Evolutionary conservation across 2,113 vertebrate species (phyloP).

Genomic region (Cryptomyrus ogoouensis): DNA sequence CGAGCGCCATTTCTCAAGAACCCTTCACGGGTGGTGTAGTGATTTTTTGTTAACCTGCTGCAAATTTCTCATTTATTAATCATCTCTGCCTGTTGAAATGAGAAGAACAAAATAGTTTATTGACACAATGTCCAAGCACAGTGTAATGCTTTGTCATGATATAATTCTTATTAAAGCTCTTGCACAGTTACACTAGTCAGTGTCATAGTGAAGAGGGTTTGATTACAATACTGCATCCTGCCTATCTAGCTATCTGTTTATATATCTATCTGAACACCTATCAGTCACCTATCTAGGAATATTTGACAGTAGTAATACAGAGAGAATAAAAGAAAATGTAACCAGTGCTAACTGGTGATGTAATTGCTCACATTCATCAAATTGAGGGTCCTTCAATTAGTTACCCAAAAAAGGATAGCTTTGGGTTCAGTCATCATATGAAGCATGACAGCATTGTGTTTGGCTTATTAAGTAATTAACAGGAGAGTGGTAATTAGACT

Average conservation of each 20-base stretch:
- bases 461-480: conserved; percentile 22
- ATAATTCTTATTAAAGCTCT: not conserved
- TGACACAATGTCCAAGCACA: not conserved
- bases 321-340: not conserved
- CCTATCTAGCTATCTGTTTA: not conserved
- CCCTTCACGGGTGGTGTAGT: not conserved
- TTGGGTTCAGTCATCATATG: conserved; percentile 9
- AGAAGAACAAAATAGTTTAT: not conserved
- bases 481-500: conserved; percentile 25
- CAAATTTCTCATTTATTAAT: not conserved
- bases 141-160: not conserved
- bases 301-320: not conserved
- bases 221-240: not conserved
- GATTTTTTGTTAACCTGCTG: not conserved
- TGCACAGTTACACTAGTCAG: not conserved
- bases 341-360: not conserved
- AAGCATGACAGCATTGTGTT: conserved; percentile 9
- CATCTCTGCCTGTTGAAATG: not conserved
- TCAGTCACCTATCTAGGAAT: not conserved
- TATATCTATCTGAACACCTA: not conserved
- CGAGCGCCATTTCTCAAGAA: not conserved
- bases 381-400: conserved; percentile 19
- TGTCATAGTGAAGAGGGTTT: not conserved
- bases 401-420: not conserved
- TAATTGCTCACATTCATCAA: conserved; percentile 19